Percentiles rank a stretch among this genome's conserved stretches.
Conservation (phyloP, 2,113 vertebrate species). For the Melospiza georgiana region DNA sequence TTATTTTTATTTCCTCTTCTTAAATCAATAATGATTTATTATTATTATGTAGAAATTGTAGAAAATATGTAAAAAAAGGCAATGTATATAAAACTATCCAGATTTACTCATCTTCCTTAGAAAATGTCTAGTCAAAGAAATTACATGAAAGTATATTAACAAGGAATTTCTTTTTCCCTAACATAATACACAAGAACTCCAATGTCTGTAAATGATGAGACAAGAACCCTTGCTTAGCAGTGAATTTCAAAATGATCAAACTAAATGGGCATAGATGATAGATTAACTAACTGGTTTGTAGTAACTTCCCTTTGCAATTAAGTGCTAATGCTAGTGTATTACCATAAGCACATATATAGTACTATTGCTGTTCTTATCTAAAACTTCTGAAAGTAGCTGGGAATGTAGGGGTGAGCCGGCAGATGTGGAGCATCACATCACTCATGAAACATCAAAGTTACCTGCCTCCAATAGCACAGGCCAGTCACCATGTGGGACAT, state of each 20-base stretch:
- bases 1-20: background rate
- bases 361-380: background rate
- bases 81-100: background rate
- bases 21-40: accelerated
- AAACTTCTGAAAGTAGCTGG: background rate
- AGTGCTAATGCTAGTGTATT: background rate
- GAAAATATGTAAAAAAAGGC: background rate
- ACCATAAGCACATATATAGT: background rate
- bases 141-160: background rate
- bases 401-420: background rate
- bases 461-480: background rate
- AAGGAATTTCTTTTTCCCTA: background rate
- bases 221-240: background rate
- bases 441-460: background rate
- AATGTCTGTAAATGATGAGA: background rate
- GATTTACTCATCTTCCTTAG: background rate
- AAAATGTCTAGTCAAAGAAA: background rate
- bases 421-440: background rate
- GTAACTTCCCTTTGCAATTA: background rate
- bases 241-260: background rate
- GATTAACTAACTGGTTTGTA: background rate
- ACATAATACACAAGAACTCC: background rate
- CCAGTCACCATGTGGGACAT: background rate
- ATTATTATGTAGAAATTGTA: background rate
- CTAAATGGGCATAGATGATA: background rate